These are phyloP conservation scores for Naja naja DNA, from an alignment of 2,113 vertebrate species.

Conservation along the genomic window DNA sequence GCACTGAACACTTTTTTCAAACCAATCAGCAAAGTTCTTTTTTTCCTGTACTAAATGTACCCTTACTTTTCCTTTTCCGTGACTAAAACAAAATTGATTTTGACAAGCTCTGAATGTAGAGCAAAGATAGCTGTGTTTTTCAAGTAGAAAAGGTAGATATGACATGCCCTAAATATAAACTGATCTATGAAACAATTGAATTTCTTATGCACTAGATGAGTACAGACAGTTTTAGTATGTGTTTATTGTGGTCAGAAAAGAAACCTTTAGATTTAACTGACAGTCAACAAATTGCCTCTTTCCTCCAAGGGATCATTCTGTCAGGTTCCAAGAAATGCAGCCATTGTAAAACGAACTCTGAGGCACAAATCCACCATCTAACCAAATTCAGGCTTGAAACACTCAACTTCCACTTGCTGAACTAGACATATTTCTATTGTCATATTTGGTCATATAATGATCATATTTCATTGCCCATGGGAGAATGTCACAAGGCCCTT, in stretches of 20 bases:
- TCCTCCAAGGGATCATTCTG: not conserved
- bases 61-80: not conserved
- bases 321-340: too few species aligned
- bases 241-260: not conserved
- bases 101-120: not conserved
- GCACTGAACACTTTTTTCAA: not conserved
- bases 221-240: not conserved
- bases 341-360: too few species aligned
- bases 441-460: not conserved
- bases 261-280: not conserved
- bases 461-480: not conserved
- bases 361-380: too few species aligned
- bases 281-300: not conserved
- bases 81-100: not conserved
- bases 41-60: not conserved
- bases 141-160: not conserved
- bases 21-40: not conserved
- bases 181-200: not conserved
- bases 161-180: not conserved
- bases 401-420: not conserved
- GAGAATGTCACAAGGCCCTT: not conserved
- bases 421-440: not conserved
- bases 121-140: not conserved
- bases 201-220: not conserved
- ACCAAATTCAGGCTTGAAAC: too few species aligned